Evolutionary conservation across 2,797 vertebrate genomes (phyloP).

Genomic region (Lerista edwardsae): DNA sequence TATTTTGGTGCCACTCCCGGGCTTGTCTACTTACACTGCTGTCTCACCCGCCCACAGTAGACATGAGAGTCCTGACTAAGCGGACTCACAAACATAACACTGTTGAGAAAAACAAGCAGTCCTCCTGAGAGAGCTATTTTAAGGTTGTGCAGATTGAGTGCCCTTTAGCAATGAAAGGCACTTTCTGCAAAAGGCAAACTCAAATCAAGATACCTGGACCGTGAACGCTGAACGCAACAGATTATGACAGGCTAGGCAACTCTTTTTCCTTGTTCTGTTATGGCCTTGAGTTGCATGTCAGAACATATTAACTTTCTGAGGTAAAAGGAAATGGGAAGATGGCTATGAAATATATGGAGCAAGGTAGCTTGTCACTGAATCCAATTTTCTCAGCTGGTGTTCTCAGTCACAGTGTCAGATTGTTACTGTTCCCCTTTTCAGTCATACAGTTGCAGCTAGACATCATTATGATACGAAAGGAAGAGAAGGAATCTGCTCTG

Average conservation of each 20-base stretch:
- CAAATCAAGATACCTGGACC: constrained; percentile 5
- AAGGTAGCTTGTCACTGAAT: neutral
- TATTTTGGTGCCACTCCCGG: neutral
- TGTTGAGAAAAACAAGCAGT: constrained; percentile 12
- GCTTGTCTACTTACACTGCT: constrained; percentile 12
- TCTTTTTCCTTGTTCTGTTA: neutral
- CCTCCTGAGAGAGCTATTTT: constrained; percentile 39
- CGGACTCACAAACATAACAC: constrained; percentile 41
- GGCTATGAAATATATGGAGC: neutral
- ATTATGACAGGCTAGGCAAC: constrained; percentile 10
- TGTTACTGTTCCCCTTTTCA: neutral
- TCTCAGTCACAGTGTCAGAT: neutral
- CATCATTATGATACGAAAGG: neutral
- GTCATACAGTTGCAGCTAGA: neutral
- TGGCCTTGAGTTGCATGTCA: constrained; percentile 14
- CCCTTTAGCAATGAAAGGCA: constrained; percentile 1
- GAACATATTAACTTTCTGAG: constrained; percentile 13
- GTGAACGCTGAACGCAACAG: neutral
- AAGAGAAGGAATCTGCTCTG: neutral
- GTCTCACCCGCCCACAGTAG: constrained; percentile 11
- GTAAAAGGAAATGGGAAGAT: neutral
- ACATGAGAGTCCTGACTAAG: constrained; percentile 28
- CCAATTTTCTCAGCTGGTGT: constrained; percentile 24
- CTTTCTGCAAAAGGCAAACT: constrained; percentile 38
- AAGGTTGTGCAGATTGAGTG: neutral